Evolutionary conservation across 2,113 vertebrate genomes (phyloP).

Genomic region (Synodontis membranacea): DNA sequence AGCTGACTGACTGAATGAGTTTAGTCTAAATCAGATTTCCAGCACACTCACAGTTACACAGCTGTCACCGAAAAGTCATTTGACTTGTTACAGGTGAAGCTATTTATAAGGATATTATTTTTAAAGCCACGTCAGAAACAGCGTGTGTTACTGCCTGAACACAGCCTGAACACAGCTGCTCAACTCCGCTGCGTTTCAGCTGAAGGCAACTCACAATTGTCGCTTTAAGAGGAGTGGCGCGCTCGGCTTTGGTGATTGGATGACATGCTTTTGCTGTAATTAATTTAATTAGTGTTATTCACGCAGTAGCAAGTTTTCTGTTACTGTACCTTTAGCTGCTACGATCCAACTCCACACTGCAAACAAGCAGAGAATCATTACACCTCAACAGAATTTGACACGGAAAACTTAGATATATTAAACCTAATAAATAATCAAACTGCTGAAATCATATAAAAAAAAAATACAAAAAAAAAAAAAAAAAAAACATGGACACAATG

Average conservation of each 20-base stretch:
- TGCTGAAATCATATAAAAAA: too few species aligned
- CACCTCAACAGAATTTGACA: not conserved
- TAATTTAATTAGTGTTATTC: not conserved
- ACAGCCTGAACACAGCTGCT: not conserved
- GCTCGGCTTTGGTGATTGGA: not conserved
- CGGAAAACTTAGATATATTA: not conserved
- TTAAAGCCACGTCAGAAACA: not conserved
- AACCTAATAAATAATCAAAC: not conserved
- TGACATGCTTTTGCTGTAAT: not conserved
- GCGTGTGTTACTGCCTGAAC: not conserved
- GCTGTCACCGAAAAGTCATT: not conserved
- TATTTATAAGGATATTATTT: not conserved
- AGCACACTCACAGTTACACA: not conserved
- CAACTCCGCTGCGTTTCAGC: not conserved
- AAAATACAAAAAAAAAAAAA: not conserved
- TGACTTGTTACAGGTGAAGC: not conserved
- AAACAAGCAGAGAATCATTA: slow-evolving; percentile 6
- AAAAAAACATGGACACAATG: not conserved
- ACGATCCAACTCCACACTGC: slow-evolving; percentile 35
- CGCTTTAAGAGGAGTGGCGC: not conserved
- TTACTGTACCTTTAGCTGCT: slow-evolving; percentile 31
- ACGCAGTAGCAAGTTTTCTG: not conserved
- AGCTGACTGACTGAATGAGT: not conserved
- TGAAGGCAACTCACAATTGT: not conserved
- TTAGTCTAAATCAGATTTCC: not conserved